Evolutionary conservation across 2,113 vertebrate genomes (phyloP).

Genomic region (Procavia capensis): DNA sequence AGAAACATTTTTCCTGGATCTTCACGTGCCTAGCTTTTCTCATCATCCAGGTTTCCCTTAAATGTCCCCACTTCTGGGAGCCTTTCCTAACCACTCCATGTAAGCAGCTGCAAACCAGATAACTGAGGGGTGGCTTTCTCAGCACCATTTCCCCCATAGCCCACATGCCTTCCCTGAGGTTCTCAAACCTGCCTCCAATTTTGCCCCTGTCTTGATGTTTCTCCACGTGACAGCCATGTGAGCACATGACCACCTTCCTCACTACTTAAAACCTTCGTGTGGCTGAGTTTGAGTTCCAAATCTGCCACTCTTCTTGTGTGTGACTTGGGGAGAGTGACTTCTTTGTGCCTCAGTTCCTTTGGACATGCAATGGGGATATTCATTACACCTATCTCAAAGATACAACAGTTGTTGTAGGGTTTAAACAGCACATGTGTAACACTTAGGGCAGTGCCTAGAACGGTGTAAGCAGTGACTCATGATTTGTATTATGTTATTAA

Average conservation of each 20-base stretch:
- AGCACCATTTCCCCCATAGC: background rate
- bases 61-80: background rate
- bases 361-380: background rate
- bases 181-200: background rate
- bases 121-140: background rate
- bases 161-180: background rate
- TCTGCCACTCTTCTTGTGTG: background rate
- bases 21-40: background rate
- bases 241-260: background rate
- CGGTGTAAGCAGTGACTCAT: background rate
- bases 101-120: background rate
- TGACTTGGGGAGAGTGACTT: background rate
- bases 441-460: background rate
- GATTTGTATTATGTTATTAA: background rate
- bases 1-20: background rate
- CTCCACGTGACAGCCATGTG: background rate
- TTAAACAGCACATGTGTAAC: background rate
- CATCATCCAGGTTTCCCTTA: background rate
- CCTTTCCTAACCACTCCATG: background rate
- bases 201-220: background rate
- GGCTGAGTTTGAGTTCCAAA: background rate
- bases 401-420: background rate
- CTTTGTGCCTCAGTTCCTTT: background rate
- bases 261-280: background rate
- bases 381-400: background rate